Conservation (phyloP, 2,888 invertebrate genomes). For the Helobdella robusta region DNA sequence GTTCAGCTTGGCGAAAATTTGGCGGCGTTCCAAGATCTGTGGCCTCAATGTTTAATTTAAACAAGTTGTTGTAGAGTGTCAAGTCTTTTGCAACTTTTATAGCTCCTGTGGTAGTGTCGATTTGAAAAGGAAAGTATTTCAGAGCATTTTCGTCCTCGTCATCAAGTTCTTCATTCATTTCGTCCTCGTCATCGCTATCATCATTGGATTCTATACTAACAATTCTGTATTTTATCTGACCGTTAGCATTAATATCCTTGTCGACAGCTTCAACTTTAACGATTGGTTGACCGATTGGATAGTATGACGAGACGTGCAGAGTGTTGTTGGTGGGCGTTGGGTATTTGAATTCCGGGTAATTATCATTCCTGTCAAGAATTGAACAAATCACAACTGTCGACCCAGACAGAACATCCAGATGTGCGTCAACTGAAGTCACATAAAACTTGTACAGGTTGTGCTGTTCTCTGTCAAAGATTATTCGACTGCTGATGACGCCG, state of each 20-base stretch:
- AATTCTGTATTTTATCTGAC: slow-evolving; percentile 20
- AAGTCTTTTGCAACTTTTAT: slow-evolving; percentile 17
- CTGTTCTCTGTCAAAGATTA: slow-evolving; percentile 4
- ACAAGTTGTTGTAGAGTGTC: slow-evolving; percentile 16
- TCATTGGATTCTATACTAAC: background rate
- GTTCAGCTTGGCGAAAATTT: background rate
- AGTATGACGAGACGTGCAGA: slow-evolving; percentile 28
- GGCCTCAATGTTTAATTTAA: slow-evolving; percentile 22
- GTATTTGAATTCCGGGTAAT: slow-evolving; percentile 30
- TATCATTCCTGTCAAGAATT: slow-evolving; percentile 32
- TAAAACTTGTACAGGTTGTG: background rate
- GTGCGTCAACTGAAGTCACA: slow-evolving; percentile 11
- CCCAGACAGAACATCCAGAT: slow-evolving; percentile 23
- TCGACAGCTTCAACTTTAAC: slow-evolving; percentile 28
- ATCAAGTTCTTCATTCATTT: background rate
- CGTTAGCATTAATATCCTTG: slow-evolving; percentile 28
- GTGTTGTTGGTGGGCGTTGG: slow-evolving; percentile 30
- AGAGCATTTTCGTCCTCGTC: slow-evolving; percentile 8
- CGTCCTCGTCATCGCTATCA: background rate
- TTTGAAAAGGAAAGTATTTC: slow-evolving; percentile 21
- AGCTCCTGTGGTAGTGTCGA: slow-evolving; percentile 17
- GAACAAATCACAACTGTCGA: slow-evolving; percentile 29
- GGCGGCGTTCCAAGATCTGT: slow-evolving; percentile 25
- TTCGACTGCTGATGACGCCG: background rate
- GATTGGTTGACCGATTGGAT: slow-evolving; percentile 29